Base-by-base conservation (phyloP, 2,797 vertebrate genomes). In the Gila robusta region DNA sequence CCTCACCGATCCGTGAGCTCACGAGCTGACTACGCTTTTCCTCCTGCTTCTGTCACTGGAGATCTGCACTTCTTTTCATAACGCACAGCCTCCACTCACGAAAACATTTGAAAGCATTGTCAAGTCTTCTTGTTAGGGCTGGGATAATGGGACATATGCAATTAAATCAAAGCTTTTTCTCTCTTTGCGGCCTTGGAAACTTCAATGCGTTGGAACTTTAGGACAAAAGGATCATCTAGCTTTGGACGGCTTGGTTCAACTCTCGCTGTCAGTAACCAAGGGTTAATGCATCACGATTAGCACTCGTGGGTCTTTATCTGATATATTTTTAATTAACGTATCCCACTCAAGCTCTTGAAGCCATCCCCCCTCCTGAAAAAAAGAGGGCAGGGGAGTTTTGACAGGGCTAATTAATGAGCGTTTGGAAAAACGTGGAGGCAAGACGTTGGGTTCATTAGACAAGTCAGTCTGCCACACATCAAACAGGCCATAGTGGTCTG, bases 261-360 rank as follows among this genome's bases (percentile, higher is more conserved):
- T 86, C 89, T 56, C 17, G 81, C 87, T 91, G 91, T 92, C 91
- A 91, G 88, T 82, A 89, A 89, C 74, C 89, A 92, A 90, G 91
- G 90, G 92, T 92, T 92, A 92, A 92, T 90, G 89, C 83, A 88
- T 90, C 88, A 89, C 89, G 89, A 92, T 92, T 91, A 91, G 93
- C 86, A 94, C 94, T 95, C 94, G 91, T 92, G 94, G 95, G 94
- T 94, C 93, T 89, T 94, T 93, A 96, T 96, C 95, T 95, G 95
- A 95, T 96, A 96, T 95, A 94, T 95, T 96, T 96, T 96, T 96
- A 96, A 96, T 96, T 96, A 96, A 95, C 91, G 89, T 94, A 95
- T 94, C 95, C 95, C 91, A 95, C 95, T 96, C 94, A 95, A 89
- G 93, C 92, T 93, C 94, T 94, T 95, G 95, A 95, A 95, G 94